Evolutionary conservation across 2,113 vertebrate species (phyloP), one percentile per base, ranked within the genome.

Genomic region (Microtus montanus): DNA sequence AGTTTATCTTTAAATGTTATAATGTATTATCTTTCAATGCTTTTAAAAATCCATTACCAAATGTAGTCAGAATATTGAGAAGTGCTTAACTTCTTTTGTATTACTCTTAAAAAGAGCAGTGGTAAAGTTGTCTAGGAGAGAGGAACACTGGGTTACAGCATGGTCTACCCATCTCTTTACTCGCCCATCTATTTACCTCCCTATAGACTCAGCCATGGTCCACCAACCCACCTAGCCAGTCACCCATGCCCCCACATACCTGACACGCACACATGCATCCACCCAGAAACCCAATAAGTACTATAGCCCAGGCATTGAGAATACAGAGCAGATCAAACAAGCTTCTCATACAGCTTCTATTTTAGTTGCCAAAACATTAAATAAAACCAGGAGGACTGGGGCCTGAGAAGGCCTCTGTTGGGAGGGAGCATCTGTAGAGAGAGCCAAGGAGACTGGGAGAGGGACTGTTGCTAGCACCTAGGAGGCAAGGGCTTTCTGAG

Each of bases 11-110:
- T 58, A 73, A 88, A 88, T 11, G n/a, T 41, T 74, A 35, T 74
- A 73, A 61, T 79, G 17, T 73, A n/a, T 70, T 89, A 38, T 61
- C 28, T 83, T 93, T 20, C 88, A 80, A 58, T 49, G 58, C 33
- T 70, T 83, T 89, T 19, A 19, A 58, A 71, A 83, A 64, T 41
- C n/a, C 41, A 92, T 44, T 78, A 77, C 28, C 41, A 93, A 96
- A 38, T 54, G 28, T 26, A 87, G 30, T 64, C 87, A 33, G 17
- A 58, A 33, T 84, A 78, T 30, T 70, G 54, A 89, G 85, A 97
- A 79, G 71, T 71, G 49, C 6, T 26, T 90, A 47, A 49, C 58
- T 84, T 94, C 61, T 95, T 92, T 73, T 35, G 49, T 52, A 87
- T 24, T 24, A 90, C 19, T 66, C 9, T 70, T 66, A 28, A 87